phyloP scores from a whole-genome alignment of 2,797 vertebrate genomes.

The Gastrophryne carolinensis region DNA sequence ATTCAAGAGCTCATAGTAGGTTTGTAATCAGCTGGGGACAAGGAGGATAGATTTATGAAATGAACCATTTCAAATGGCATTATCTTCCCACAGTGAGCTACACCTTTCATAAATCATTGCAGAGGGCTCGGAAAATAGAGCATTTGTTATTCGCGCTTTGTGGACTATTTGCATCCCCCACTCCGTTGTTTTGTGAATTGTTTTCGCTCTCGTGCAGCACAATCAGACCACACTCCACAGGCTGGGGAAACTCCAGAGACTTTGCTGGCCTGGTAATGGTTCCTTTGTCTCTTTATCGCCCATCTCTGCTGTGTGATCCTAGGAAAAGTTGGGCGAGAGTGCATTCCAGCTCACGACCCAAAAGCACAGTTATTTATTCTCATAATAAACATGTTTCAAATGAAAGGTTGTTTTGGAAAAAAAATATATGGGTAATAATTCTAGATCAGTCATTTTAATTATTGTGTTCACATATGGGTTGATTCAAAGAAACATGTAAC shows the following conservation, averaged over 20 bases:
- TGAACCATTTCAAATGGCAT: constrained; percentile 95
- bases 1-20: constrained; percentile 74
- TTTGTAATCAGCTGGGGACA: constrained; percentile 65
- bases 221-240: constrained; percentile 23
- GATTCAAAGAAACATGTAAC: no score
- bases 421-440: no score
- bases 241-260: constrained; percentile 31
- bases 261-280: neutral
- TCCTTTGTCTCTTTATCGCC: constrained; percentile 14
- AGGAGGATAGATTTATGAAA: constrained; percentile 95
- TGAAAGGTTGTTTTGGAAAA: no score
- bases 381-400: neutral
- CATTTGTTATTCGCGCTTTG: constrained; percentile 76
- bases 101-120: constrained; percentile 96
- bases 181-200: constrained; percentile 39
- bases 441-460: no score
- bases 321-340: neutral
- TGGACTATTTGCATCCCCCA: constrained; percentile 60
- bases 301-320: neutral
- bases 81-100: constrained; percentile 90
- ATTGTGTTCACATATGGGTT: no score
- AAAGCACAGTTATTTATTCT: neutral
- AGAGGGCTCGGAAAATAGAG: constrained; percentile 78
- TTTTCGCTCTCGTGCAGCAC: constrained; percentile 18
- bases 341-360: neutral